Evolutionary conservation across 2,113 vertebrate species (phyloP), one percentile per base, ranked within the genome.

Genomic region (Calidris pygmaea): DNA sequence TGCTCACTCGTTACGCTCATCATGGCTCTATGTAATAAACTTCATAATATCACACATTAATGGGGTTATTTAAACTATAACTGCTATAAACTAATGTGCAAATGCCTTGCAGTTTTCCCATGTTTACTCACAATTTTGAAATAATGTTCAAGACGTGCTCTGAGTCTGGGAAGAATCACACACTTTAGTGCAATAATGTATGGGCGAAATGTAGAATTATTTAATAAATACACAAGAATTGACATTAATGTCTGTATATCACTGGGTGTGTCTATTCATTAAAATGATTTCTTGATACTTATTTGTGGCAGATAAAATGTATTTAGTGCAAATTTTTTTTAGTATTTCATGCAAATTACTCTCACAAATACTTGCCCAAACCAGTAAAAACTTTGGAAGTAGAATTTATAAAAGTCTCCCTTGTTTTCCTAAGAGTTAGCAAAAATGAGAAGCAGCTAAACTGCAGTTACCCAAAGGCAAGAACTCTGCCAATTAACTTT

Each of bases 171-270:
- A 94, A 96, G 59, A 76, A 82, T 84, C 83, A 53, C 50, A 93
- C 88, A 90, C 71, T 93, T 97, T 81, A 93, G 90, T 92, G 96
- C 92, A 96, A 89, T 91, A 94, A 95, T 95, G 14, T 89, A 81
- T 91, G 53, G 89, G 85, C 10, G 70, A 93, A 96, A 91, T 60
- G 80, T 88, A 59, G 17, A 78, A 53, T 52, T 79, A 82, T 93
- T 96, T 84, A 95, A 97, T 97, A 98, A 97, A 98, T 97, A 96
- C 4, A 43, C 34, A 87, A 70, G 85, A 97, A 73, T 65, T 89
- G 62, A 77, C 87, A 77, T 74, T 93, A 85, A 95, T 79, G 85
- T 67, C 53, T 91, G 82, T 66, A 56, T 87, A 43, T 29, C 62
- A 88, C 16, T 95, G 87, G 56, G 39, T 68, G n/a, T 83, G 23